These are phyloP conservation scores for Eulimnadia texana DNA, from an alignment of 1,140 invertebrate genomes.

Conservation along the genomic window DNA sequence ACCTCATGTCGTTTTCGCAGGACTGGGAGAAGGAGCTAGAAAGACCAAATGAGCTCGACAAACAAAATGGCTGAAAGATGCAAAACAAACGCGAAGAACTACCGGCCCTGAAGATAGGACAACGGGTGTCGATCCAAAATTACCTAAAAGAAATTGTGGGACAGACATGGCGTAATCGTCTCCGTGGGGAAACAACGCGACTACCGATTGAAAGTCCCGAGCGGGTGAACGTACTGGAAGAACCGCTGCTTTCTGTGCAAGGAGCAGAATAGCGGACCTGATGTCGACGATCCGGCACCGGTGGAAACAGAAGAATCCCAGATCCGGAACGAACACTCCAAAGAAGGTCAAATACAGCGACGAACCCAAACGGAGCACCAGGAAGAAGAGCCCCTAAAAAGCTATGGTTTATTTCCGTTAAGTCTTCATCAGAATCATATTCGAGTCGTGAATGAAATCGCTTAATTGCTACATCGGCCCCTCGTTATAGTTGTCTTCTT, in stretches of 20 bases:
- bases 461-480: no score
- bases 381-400: background rate
- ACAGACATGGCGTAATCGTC: background rate
- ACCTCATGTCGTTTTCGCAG: background rate
- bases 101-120: background rate
- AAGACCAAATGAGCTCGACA: background rate
- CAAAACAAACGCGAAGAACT: conserved; percentile 4
- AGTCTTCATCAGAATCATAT: no score
- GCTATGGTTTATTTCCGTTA: no score
- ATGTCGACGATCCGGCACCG: background rate
- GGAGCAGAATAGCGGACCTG: no score
- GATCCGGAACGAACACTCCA: no score
- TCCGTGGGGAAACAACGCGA: background rate
- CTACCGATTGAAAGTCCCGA: conserved; percentile 1
- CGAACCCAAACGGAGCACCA: background rate
- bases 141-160: conserved; percentile 6
- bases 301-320: background rate
- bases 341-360: no score
- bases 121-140: conserved; percentile 9
- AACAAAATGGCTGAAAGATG: background rate
- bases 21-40: background rate
- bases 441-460: no score
- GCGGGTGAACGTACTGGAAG: background rate
- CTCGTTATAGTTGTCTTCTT: no score
- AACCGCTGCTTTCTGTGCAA: conserved; percentile 9